Percentiles rank a stretch among this genome's conserved stretches.
Evolutionary conservation across 1,140 invertebrate genomes (phyloP).

Genomic region (Pseudomyrmex sp.): DNA sequence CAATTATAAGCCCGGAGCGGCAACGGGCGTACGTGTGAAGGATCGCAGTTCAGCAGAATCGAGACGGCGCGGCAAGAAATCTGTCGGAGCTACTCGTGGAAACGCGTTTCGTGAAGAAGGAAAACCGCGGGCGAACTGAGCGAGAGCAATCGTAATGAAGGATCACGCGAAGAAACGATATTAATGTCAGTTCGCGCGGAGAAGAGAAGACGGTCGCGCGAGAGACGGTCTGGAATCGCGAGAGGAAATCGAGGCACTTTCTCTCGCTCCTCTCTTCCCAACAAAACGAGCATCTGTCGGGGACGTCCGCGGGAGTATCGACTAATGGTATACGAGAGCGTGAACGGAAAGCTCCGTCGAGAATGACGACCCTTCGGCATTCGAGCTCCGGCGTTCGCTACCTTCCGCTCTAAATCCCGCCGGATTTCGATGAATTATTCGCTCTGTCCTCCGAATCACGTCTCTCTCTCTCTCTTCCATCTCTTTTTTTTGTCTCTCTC

Average conservation of each 20-base stretch:
- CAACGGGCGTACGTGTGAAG: slow-evolving; percentile 17
- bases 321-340: slow-evolving; percentile 40
- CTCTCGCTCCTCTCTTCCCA: slow-evolving; percentile 25
- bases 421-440: slow-evolving; percentile 60
- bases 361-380: slow-evolving; percentile 38
- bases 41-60: slow-evolving; percentile 19
- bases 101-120: slow-evolving; percentile 26
- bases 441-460: slow-evolving; percentile 30
- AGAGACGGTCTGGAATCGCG: slow-evolving; percentile 53
- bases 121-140: not conserved
- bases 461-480: not conserved
- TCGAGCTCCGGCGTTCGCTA: slow-evolving; percentile 14
- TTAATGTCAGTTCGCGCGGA: slow-evolving; percentile 58
- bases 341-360: slow-evolving; percentile 22
- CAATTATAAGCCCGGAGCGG: not conserved
- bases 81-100: not conserved
- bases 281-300: slow-evolving; percentile 70
- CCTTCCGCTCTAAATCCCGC: slow-evolving; percentile 50
- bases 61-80: slow-evolving; percentile 33
- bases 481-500: not conserved
- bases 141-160: slow-evolving; percentile 36
- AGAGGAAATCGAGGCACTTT: slow-evolving; percentile 58
- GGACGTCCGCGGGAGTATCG: slow-evolving; percentile 69
- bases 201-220: slow-evolving; percentile 52
- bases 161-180: slow-evolving; percentile 25